Percentiles rank a stretch among this genome's conserved stretches.
These are phyloP conservation scores for Notothenia rossii DNA, from an alignment of 2,113 vertebrate genomes.

Conservation along the genomic window DNA sequence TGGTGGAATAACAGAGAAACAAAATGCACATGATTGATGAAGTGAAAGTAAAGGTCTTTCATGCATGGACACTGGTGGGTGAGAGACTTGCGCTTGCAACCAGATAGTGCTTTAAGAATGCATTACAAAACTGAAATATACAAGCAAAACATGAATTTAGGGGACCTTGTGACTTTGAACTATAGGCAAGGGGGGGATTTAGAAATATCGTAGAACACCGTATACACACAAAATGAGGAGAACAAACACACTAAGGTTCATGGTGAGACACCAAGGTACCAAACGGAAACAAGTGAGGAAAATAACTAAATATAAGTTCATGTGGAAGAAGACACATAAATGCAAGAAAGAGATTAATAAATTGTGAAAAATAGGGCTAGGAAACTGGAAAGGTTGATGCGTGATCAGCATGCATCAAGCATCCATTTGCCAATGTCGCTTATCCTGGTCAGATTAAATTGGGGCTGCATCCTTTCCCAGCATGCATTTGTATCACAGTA, in stretches of 20 bases:
- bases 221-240: neutral
- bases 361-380: too few relatives aligned
- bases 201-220: too few relatives aligned
- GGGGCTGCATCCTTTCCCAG: neutral
- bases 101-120: too few relatives aligned
- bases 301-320: neutral
- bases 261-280: neutral
- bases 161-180: too few relatives aligned
- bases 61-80: neutral
- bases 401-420: neutral
- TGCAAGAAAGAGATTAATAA: neutral
- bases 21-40: neutral
- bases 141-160: too few relatives aligned
- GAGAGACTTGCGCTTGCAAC: neutral
- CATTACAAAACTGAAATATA: too few relatives aligned
- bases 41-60: neutral
- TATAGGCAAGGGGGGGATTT: too few relatives aligned
- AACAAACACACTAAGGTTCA: neutral
- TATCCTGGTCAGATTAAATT: neutral
- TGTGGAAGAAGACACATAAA: neutral
- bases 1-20: neutral
- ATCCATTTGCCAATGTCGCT: neutral
- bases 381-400: neutral
- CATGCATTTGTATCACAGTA: neutral
- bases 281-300: neutral